These are phyloP conservation scores for Apogon talboti DNA, from an alignment of 2,797 vertebrate species.

Conservation along the genomic window DNA sequence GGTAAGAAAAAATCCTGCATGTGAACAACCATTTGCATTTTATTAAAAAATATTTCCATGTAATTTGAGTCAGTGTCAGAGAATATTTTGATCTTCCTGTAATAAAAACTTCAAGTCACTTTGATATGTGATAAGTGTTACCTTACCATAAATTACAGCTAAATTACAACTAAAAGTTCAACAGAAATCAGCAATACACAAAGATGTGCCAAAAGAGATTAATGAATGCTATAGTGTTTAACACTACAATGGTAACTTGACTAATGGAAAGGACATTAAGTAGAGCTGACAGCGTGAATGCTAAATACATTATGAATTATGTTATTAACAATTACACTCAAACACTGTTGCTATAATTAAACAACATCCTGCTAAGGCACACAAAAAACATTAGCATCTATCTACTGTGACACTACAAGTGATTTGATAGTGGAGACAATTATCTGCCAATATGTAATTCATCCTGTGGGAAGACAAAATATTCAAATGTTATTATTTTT, in stretches of 20 bases:
- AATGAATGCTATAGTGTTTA: constrained; percentile 32
- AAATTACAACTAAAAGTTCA: background rate
- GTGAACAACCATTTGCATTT: no score
- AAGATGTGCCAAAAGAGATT: constrained; percentile 24
- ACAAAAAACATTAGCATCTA: constrained; percentile 17
- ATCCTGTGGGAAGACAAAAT: constrained; percentile 2
- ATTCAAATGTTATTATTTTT: background rate
- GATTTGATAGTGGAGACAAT: constrained; percentile 3
- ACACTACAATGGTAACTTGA: constrained; percentile 41
- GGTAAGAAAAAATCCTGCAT: no score
- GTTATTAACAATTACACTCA: constrained; percentile 42
- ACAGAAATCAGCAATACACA: background rate
- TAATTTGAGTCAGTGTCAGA: no score
- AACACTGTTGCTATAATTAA: constrained; percentile 37
- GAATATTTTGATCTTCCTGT: no score
- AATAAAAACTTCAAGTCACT: no score
- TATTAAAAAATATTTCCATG: no score
- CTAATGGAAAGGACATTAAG: constrained; percentile 61
- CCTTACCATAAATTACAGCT: background rate
- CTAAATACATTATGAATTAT: constrained; percentile 51
- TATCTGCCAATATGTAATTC: constrained; percentile 25
- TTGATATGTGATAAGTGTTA: no score
- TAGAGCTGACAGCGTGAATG: constrained; percentile 46
- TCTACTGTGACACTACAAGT: constrained; percentile 5
- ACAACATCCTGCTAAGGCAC: constrained; percentile 19